Base-by-base conservation (phyloP, 1,140 invertebrate genomes). In the Epicauta chinensis region DNA sequence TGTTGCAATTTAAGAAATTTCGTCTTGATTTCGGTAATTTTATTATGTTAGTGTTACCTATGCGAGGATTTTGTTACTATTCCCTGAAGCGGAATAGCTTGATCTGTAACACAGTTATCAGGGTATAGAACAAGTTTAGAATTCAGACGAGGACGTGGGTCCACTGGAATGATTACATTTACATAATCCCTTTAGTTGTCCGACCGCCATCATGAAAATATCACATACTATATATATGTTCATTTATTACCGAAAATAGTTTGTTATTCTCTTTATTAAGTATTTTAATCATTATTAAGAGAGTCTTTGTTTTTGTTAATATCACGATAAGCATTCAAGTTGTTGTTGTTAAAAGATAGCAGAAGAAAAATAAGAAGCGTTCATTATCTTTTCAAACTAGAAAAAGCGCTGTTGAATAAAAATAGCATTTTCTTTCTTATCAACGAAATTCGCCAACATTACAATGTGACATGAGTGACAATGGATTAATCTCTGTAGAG, bases 81-180 rank as follows among this genome's bases (percentile, higher is more conserved):
- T 34, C 32, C 12, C 32, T 34, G 32, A 36, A 49, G 34, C 29
- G 37, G 17, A 30, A 17, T 31, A 48, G 23, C 45, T 48, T 48
- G 46, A 58, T 58, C 51, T 58, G 51, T 58, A 51, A 58, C 56
- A 34, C 23, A 51, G 56, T 58, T 58, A 58, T 58, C 52, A 42
- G 51, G 51, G 56, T 58, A 37, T 40, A 41, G 44, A 37, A 45
- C 51, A 53, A 51, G 47, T 58, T 29, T 36, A 43, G 52, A 58
- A 58, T 58, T 51, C 47, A 51, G 31, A 44, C 37, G 11, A 3
- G 32, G 11, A 34, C 32, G 32, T 37, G 36, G 56, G 58, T 55
- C 60, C 60, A 53, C 47, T 59, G 58, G 56, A 62, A 63, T 63
- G 58, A 61, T 63, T 63, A 61, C 59, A 63, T 63, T 63, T 63